Base-by-base conservation (phyloP, 2,797 vertebrate genomes). In the Tiaroga cobitis region DNA sequence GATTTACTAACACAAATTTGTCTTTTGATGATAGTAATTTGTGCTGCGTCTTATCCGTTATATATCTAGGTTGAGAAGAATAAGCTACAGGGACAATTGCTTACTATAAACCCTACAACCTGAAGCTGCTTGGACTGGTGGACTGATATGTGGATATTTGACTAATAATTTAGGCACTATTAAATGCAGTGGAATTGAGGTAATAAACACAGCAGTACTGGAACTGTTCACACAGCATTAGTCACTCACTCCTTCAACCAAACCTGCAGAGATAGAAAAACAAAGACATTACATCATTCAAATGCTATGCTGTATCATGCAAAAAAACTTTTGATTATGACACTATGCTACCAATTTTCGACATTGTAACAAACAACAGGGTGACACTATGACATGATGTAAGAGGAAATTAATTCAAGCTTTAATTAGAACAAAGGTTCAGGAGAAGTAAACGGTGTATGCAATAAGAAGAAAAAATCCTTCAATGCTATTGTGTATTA, bases 121-220 rank as follows among this genome's bases (percentile, higher is more conserved):
- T 32, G 16, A 77, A 76, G 82, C 46, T 76, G 29, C 9, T n/a
- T 67, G 34, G 43, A 68, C n/a, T 26, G 21, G 16, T 51, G 39
- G 39, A 41, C 4, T 75, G 69, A 82, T 59, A 37, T 65, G 73
- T 81, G 79, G 41, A 43, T 51, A 78, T 32, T 73, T 21, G 21
- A n/a, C 26, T 46, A 41, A 59, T 70, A 34, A 79, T 72, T 70
- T 61, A 56, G 9, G 8, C 26, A 54, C 4, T 2, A 75, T 54
- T 34, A 81, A 26, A 8, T 26, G 32, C 67, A 41, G 5, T n/a
- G 9, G 21, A 46, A 68, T 15, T 51, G 63, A 85, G 80, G 82
- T 87, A 77, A 73, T 72, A 11, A 88, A 83, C 26, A 21, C 59
- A 88, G 84, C 51, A 86, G 82, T 56, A 61, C 41, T 59, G 51